Percentiles rank a stretch among this genome's conserved stretches.
These are phyloP conservation scores for Agrilus biguttatus DNA, from an alignment of 2,888 invertebrate genomes.

Conservation along the genomic window DNA sequence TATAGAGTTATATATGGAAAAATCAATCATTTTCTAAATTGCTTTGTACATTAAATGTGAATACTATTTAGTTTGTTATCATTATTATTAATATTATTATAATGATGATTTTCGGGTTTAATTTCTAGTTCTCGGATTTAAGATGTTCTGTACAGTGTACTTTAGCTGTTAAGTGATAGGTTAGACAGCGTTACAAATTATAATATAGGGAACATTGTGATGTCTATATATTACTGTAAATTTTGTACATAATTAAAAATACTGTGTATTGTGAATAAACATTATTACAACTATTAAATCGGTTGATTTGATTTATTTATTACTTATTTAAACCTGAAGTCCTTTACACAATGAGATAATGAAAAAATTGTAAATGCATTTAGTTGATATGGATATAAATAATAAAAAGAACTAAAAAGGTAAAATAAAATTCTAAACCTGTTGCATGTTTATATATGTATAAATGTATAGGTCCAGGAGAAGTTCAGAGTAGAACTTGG, in stretches of 20 bases:
- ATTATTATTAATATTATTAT: conserved; percentile 19
- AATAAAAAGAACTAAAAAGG: too few species aligned
- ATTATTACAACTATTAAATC: conserved; percentile 35
- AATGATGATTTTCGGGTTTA: conserved; percentile 7
- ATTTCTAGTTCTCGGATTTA: conserved; percentile 23
- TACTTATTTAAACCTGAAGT: too few species aligned
- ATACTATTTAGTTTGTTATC: conserved; percentile 30
- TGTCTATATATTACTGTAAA: conserved; percentile 37
- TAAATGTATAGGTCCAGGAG: too few species aligned
- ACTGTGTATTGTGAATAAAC: conserved; percentile 37
- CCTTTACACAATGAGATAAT: too few species aligned
- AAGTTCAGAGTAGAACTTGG: too few species aligned
- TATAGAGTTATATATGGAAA: conserved; percentile 19
- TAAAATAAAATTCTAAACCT: too few species aligned
- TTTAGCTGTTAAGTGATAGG: conserved; percentile 30
- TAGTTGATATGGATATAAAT: too few species aligned
- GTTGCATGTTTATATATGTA: too few species aligned
- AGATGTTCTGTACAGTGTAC: conserved; percentile 35
- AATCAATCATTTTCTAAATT: conserved; percentile 31
- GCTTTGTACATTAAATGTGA: conserved; percentile 33
- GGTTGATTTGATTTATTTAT: neutral
- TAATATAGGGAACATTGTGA: conserved; percentile 37
- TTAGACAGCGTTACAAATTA: conserved; percentile 29
- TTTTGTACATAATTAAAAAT: conserved; percentile 36
- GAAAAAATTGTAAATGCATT: too few species aligned